Conservation (phyloP, 2,113 vertebrate species). For the Carassius auratus region DNA sequence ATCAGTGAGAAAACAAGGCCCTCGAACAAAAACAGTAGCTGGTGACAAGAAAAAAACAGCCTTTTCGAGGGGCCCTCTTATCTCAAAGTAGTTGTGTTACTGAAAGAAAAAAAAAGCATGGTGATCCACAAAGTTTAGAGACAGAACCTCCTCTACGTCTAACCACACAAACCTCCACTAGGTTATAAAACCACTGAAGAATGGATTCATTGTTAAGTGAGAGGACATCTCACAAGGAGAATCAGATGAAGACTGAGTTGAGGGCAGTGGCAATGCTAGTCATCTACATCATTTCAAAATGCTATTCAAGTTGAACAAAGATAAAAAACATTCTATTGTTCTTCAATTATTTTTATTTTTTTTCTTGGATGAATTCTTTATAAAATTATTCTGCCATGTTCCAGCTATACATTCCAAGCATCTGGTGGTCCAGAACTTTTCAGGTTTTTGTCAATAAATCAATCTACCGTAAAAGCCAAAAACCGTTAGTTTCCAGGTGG, state of each 20-base stretch:
- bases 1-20: constrained; percentile 53
- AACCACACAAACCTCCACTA: constrained; percentile 49
- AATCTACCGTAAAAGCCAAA: constrained; percentile 10
- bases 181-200: constrained; percentile 62
- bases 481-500: background rate
- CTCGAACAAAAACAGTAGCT: constrained; percentile 71
- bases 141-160: constrained; percentile 56
- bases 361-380: background rate
- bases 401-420: constrained; percentile 30
- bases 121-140: constrained; percentile 56
- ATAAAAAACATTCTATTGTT: background rate
- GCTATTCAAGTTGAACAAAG: background rate
- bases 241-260: background rate
- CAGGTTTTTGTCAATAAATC: constrained; percentile 44
- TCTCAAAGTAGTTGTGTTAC: constrained; percentile 54
- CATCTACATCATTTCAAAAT: background rate
- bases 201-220: constrained; percentile 60
- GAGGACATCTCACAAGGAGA: constrained; percentile 28
- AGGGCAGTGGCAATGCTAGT: background rate
- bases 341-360: background rate
- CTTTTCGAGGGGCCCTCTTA: constrained; percentile 53
- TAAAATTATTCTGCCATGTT: background rate
- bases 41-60: constrained; percentile 70
- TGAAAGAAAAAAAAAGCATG: constrained; percentile 69
- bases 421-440: constrained; percentile 37